Base-by-base conservation (phyloP, 2,797 vertebrate genomes). In the Thripadectes ignobilis region DNA sequence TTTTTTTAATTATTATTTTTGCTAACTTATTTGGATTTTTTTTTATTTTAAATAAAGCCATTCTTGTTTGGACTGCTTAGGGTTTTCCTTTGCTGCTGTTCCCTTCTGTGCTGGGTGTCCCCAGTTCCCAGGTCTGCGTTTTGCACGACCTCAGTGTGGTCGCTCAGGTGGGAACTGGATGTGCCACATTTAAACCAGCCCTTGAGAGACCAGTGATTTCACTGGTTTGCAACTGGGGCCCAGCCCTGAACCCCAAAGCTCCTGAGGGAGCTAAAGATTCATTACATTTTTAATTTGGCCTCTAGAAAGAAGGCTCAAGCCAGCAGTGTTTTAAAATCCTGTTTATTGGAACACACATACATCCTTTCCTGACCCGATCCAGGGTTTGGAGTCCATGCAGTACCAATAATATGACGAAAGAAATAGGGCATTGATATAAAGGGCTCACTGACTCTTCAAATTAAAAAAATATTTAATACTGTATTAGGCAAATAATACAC, bases 21-120 rank as follows among this genome's bases (percentile, higher is more conserved):
- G 98, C 98, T 99, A 99, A 99, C 97, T 99, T 99, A 99, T 99
- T 99, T 97, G 98, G 98, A 98, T 98, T 98, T 97, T 38, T 38
- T 59, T 38, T 58, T 58, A 17, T 99, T 98, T 98, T 97, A 98
- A 99, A 99, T 99, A 98, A 98, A 98, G 90, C 95, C 78, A 92
- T 96, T 98, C 97, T 46, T 6, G 9, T 73, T 55, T 73, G 54
- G 24, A 54, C n/a, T 6, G 5, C 49, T 30, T 5, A 14, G 15
- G 5, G 15, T 30, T 61, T 76, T 38, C 19, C 21, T 82, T 79
- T 46, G 32, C 16, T 7, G 2, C n/a, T 29, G 19, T 45, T 13
- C 23, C 2, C 0, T 32, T 36, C 46, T 16, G 11, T 10, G 1
- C 2, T 14, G 32, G 11, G 26, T 29, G 20, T 29, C 23, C 51